Conservation (phyloP, 2,113 vertebrate genomes). For the Loxodonta africana region DNA sequence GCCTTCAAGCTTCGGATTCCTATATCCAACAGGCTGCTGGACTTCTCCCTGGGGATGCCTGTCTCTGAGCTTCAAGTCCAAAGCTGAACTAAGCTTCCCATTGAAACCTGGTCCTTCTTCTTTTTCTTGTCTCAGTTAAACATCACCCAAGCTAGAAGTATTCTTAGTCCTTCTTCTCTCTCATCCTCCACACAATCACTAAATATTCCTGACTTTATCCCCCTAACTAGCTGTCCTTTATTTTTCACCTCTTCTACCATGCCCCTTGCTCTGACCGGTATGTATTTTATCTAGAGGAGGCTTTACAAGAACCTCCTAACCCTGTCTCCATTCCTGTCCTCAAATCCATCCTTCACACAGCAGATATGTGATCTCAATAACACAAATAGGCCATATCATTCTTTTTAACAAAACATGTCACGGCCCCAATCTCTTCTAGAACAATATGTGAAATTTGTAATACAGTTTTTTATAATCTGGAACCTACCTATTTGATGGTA, state of each 20-base stretch:
- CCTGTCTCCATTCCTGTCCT: not conserved
- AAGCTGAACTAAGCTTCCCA: slow-evolving; percentile 42
- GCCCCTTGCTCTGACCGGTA: not conserved
- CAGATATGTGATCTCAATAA: not conserved
- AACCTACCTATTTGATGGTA: not conserved
- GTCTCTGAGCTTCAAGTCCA: not conserved
- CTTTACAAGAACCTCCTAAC: not conserved
- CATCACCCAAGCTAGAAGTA: not conserved
- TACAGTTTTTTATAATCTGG: not conserved
- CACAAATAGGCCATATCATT: not conserved
- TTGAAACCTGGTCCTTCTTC: not conserved
- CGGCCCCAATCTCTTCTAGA: not conserved
- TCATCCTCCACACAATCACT: not conserved
- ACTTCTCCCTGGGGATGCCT: not conserved
- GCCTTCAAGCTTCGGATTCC: not conserved
- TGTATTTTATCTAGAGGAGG: not conserved
- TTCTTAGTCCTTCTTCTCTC: not conserved
- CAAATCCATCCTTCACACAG: not conserved
- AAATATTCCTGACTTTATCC: not conserved
- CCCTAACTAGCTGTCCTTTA: not conserved
- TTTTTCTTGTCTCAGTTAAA: slow-evolving; percentile 4
- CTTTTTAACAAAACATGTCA: not conserved
- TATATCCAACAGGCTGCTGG: not conserved
- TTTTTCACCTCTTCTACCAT: not conserved
- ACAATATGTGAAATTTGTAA: not conserved